These are phyloP conservation scores for Aphaenogaster floridana DNA, from an alignment of 1,140 invertebrate species.

Conservation along the genomic window DNA sequence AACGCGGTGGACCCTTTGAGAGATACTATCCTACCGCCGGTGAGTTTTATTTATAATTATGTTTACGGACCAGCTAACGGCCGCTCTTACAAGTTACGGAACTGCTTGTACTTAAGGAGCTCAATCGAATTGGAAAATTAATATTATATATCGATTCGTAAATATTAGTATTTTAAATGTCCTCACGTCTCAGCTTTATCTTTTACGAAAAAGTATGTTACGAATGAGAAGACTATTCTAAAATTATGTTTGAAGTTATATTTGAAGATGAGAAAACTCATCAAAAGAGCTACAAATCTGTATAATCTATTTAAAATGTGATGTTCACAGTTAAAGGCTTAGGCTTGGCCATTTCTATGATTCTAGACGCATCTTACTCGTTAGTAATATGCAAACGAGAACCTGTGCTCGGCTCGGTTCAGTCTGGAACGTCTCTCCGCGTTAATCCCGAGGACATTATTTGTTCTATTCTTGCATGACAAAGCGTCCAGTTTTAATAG, in stretches of 20 bases:
- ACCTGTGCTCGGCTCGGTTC: constrained; percentile 6
- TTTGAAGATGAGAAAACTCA: constrained; percentile 33
- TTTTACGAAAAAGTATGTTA: neutral
- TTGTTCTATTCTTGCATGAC: constrained; percentile 54
- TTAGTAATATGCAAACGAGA: constrained; percentile 1
- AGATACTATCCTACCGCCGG: constrained; percentile 94
- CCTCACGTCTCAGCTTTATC: constrained; percentile 25
- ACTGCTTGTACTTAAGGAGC: constrained; percentile 54
- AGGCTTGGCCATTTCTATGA: constrained; percentile 31
- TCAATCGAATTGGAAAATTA: constrained; percentile 45
- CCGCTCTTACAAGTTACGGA: constrained; percentile 41
- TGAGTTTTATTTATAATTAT: constrained; percentile 88
- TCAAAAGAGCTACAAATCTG: constrained; percentile 15
- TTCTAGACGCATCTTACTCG: constrained; percentile 44
- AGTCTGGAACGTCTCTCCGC: constrained; percentile 17
- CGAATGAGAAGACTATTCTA: neutral
- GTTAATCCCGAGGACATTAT: constrained; percentile 50
- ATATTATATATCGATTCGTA: constrained; percentile 45
- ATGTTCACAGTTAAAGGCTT: neutral
- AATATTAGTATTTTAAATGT: constrained; percentile 53
- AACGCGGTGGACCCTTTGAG: constrained; percentile 91
- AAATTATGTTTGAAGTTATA: neutral
- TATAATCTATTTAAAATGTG: constrained; percentile 12
- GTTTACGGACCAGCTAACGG: constrained; percentile 78
- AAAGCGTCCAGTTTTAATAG: constrained; percentile 49